Percentiles rank a stretch among this genome's conserved stretches.
Conservation (phyloP, 2,797 vertebrate species). For the Prunella strophiata region DNA sequence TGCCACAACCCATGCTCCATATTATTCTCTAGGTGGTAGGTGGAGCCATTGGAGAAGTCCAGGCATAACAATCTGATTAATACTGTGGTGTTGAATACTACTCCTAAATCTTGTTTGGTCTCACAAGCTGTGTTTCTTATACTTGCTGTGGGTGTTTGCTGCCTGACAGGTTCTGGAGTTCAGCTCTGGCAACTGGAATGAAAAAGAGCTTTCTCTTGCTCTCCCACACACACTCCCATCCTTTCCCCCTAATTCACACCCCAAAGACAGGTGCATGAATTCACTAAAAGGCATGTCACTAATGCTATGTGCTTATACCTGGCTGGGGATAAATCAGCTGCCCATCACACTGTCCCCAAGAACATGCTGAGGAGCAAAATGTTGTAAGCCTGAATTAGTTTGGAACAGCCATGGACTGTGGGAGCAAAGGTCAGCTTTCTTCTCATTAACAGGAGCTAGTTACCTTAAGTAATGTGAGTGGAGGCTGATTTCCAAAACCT, state of each 20-base stretch:
- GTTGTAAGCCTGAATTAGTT: background rate
- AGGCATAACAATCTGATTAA: background rate
- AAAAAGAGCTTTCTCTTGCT: background rate
- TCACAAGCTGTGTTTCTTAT: background rate
- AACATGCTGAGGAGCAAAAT: background rate
- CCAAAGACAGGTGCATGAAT: background rate
- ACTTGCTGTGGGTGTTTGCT: conserved; percentile 30
- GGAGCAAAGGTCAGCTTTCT: background rate
- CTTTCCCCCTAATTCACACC: background rate
- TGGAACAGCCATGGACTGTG: background rate
- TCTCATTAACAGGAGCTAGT: background rate
- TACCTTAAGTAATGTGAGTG: background rate
- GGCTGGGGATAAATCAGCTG: background rate
- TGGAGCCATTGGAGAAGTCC: background rate
- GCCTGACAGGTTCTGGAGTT: conserved; percentile 31
- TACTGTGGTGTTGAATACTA: background rate
- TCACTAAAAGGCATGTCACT: background rate
- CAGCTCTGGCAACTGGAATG: background rate
- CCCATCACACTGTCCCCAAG: background rate
- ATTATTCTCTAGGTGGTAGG: background rate
- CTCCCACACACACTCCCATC: background rate
- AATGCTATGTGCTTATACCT: accelerated
- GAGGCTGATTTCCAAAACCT: background rate
- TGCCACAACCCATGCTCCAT: background rate
- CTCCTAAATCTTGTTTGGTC: background rate